Base-by-base conservation (phyloP, 2,888 invertebrate genomes). In the Eledone cirrhosa region DNA sequence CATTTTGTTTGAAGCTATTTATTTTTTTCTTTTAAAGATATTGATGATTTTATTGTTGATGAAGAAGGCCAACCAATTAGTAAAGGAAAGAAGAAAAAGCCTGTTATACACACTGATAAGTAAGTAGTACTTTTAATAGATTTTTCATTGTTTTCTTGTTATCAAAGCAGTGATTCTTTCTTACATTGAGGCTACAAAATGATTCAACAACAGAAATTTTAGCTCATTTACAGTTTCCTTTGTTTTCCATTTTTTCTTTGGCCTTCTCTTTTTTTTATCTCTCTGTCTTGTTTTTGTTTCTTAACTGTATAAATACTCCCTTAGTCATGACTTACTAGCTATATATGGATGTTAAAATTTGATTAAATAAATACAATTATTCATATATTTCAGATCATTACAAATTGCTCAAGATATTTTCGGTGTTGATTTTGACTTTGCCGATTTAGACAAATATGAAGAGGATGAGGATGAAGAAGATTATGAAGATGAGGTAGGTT, bases 351-450 rank as follows among this genome's bases (percentile, higher is more conserved):
- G n/a, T n/a, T n/a, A n/a, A n/a, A n/a, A n/a, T n/a, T n/a, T n/a
- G n/a, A n/a, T n/a, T n/a, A n/a, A n/a, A n/a, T n/a, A n/a, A n/a
- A n/a, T n/a, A n/a, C n/a, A n/a, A n/a, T n/a, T n/a, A n/a, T n/a
- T n/a, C n/a, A n/a, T n/a, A n/a, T 19, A 67, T 53, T 80, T 16
- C 82, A 89, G 95, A 94, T 96, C 96, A 0, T 92, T 98, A 27
- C 98, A 98, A 93, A 97, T 99, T 91, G 99, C 99, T 78, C 98
- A 98, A 91, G 99, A 99, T 89, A 97, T 99, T 84, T 99, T 99
- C 90, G 99, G 99, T 47, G 97, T 98, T n/a, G 99, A 99, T 90
- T 98, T 99, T 91, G 98, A 91, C 81, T 91, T 91, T 82, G 91
- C 91, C 33, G 92, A 92, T 48, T 91, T 92, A 83, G 91, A 90